These are phyloP conservation scores for Dromas ardeola DNA, from an alignment of 2,113 vertebrate species.

Conservation along the genomic window DNA sequence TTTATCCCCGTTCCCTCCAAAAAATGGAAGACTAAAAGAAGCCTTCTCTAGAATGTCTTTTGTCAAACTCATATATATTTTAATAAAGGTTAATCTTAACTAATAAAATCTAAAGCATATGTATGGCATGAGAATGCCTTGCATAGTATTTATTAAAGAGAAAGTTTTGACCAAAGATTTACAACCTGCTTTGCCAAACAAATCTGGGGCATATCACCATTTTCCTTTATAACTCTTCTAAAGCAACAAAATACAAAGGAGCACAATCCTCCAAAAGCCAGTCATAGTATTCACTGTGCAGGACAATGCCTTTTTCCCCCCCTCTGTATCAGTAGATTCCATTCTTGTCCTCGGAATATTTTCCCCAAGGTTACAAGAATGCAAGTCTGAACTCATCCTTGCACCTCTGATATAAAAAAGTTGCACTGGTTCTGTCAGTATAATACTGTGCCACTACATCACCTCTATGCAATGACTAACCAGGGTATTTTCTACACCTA, in stretches of 20 bases:
- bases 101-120: not conserved
- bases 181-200: not conserved
- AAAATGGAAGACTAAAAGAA: not conserved
- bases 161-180: not conserved
- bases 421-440: not conserved
- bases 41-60: not conserved
- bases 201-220: not conserved
- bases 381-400: not conserved
- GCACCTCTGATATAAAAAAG: not conserved
- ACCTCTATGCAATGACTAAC: not conserved
- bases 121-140: not conserved
- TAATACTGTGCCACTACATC: not conserved
- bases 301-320: not conserved
- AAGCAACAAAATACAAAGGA: not conserved
- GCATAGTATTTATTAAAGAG: not conserved
- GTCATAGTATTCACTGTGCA: not conserved
- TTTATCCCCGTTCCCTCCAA: accelerated
- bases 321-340: not conserved
- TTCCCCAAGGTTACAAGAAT: not conserved
- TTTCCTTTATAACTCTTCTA: not conserved
- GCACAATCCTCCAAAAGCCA: not conserved
- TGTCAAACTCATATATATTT: accelerated
- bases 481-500: not conserved
- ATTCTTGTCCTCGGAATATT: not conserved
- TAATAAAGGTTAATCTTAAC: not conserved